These are phyloP conservation scores for Mesorhabditis sp. DNA, from an alignment of 2,888 invertebrate species.

Conservation along the genomic window DNA sequence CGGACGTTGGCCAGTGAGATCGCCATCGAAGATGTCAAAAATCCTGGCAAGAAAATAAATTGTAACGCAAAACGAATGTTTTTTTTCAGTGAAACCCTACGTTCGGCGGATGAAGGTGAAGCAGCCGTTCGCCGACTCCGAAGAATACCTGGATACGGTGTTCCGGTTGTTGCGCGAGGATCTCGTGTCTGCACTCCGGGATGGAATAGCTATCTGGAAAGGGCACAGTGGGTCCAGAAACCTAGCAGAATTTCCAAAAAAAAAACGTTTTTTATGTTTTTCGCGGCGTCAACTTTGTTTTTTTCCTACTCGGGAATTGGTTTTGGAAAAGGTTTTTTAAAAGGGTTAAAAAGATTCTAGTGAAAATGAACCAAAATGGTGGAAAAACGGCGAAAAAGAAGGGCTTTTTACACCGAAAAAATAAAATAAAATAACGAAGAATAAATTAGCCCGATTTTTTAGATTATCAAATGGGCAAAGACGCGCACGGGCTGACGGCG, in stretches of 20 bases:
- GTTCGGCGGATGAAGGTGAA: constrained; percentile 67
- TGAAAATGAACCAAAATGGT: too few relatives aligned
- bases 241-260: too few relatives aligned
- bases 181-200: constrained; percentile 72
- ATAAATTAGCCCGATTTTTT: not conserved
- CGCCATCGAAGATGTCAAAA: constrained; percentile 55
- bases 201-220: constrained; percentile 64
- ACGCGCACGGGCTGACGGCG: not conserved
- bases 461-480: not conserved
- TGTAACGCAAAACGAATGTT: not conserved
- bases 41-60: constrained; percentile 13
- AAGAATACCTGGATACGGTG: constrained; percentile 77
- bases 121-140: constrained; percentile 68
- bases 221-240: constrained; percentile 10
- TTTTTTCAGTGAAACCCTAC: constrained; percentile 58
- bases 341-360: too few relatives aligned
- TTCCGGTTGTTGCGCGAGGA: constrained; percentile 77
- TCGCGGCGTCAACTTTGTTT: too few relatives aligned
- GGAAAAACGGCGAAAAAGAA: too few relatives aligned
- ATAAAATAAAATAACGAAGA: not conserved
- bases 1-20: constrained; percentile 59
- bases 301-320: too few relatives aligned
- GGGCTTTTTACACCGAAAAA: too few relatives aligned
- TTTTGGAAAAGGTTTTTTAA: too few relatives aligned
- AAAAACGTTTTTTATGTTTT: too few relatives aligned